Evolutionary conservation across 2,797 vertebrate genomes (phyloP), one percentile per base, ranked within the genome.

Genomic region (Tragopan temminckii): DNA sequence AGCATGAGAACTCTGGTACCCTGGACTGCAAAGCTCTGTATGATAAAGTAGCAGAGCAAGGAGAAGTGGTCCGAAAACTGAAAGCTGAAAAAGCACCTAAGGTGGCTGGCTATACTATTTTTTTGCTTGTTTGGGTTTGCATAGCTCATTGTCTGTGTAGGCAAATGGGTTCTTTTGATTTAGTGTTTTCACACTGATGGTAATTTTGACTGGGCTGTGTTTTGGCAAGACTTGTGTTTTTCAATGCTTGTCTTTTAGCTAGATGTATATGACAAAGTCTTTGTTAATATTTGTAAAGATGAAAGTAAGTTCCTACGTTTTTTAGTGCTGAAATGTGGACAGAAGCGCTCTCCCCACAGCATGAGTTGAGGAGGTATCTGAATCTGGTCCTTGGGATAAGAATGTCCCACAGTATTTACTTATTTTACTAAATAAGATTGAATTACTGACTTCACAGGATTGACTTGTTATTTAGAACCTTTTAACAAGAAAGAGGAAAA

Each of bases 81-180:
- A 99, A 99, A 96, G 74, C 96, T 13, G 98, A 98, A 74, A 99
- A 99, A 83, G 99, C 98, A 13, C 64, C 98, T 8, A 99, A 99
- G 98, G 99, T 99, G 69, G 93, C 21, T 85, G 57, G 25, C 57
- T 67, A 45, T 84, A 68, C 13, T 29, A 38, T 13, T 11, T 33
- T 58, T 58, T 20, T 63, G 18, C 27, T 29, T 38, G 7, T 69
- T 16, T 84, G 52, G 15, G 27, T 85, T 76, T 92, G 38, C 33
- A 7, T 18, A 24, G 42, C 36, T 7, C 13, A 3, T 42, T 85
- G 11, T 70, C 23, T 85, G 24, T 68, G 58, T 52, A 55, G 35
- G 15, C 59, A 35, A 52, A 76, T n/a, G 45, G 15, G 10, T 83
- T n/a, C 48, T 68, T 87, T 18, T 31, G 46, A 29, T 74, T 86